Conservation (phyloP, 2,797 vertebrate species). For the Poecile montanus region DNA sequence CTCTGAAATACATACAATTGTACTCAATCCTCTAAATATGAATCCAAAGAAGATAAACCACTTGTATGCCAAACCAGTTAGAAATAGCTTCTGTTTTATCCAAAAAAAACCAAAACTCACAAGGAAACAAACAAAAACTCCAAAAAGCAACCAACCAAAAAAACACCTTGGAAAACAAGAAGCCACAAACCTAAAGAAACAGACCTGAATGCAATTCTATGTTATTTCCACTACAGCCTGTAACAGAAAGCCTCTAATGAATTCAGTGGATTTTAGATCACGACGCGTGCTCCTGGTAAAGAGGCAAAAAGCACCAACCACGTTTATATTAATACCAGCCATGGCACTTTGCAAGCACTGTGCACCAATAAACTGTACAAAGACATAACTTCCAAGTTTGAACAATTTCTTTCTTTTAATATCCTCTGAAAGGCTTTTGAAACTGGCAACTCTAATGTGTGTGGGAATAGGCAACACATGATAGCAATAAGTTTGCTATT, state of each 20-base stretch:
- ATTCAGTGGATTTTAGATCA: neutral
- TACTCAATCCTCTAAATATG: neutral
- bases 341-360: neutral
- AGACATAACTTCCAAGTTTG: constrained; percentile 36
- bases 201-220: neutral
- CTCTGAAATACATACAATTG: neutral
- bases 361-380: neutral
- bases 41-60: neutral
- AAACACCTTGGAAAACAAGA: neutral
- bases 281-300: neutral
- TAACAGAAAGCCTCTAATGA: neutral
- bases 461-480: constrained; percentile 57
- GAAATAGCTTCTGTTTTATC: neutral
- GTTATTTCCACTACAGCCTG: neutral
- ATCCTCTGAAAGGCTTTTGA: constrained; percentile 48
- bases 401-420: constrained; percentile 34
- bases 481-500: constrained; percentile 49
- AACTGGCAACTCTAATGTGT: constrained; percentile 46
- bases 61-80: neutral
- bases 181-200: neutral
- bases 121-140: neutral
- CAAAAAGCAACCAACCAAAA: neutral
- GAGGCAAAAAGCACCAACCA: neutral
- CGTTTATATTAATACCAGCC: neutral
- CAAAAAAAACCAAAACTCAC: neutral